Percentiles rank a stretch among this genome's conserved stretches.
These are phyloP conservation scores for Dendroctonus ponderosae DNA, from an alignment of 1,140 invertebrate genomes.

Conservation along the genomic window DNA sequence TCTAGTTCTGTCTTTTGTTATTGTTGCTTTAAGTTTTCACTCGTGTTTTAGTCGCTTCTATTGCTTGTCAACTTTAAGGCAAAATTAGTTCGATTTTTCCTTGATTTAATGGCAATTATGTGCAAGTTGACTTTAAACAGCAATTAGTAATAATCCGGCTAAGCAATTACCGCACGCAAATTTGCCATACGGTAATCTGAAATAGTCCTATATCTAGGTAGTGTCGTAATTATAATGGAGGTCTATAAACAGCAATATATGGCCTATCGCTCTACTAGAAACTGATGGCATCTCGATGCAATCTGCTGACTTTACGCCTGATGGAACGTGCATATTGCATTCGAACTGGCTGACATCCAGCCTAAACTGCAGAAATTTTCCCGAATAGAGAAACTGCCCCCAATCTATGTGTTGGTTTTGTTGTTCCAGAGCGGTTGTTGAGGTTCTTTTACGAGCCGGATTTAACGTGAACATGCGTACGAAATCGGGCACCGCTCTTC, in stretches of 20 bases:
- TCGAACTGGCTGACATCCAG: conserved; percentile 8
- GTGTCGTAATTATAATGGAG: conserved; percentile 4
- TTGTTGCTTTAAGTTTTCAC: too few relatives aligned
- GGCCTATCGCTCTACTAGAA: neutral
- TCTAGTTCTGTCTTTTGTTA: too few relatives aligned
- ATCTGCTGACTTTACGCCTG: conserved; percentile 27
- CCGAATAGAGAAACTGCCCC: too few relatives aligned
- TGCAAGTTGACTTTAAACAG: too few relatives aligned
- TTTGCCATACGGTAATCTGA: neutral
- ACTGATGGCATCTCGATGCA: conserved; percentile 29
- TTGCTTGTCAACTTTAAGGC: too few relatives aligned
- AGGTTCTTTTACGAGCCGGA: conserved; percentile 77
- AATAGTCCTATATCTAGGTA: conserved; percentile 1
- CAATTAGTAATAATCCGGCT: too few relatives aligned
- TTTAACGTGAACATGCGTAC: conserved; percentile 89
- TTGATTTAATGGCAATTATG: too few relatives aligned
- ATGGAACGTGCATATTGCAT: conserved; percentile 31
- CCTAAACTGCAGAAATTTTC: neutral
- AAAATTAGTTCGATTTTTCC: too few relatives aligned
- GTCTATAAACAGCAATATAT: conserved; percentile 12
- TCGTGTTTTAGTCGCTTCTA: too few relatives aligned
- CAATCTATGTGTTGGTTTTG: neutral
- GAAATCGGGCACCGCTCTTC: conserved; percentile 84
- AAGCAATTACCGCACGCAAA: neutral
- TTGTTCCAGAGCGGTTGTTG: conserved; percentile 73